Conservation (phyloP, 2,113 vertebrate genomes). For the Crotalus helleri region DNA sequence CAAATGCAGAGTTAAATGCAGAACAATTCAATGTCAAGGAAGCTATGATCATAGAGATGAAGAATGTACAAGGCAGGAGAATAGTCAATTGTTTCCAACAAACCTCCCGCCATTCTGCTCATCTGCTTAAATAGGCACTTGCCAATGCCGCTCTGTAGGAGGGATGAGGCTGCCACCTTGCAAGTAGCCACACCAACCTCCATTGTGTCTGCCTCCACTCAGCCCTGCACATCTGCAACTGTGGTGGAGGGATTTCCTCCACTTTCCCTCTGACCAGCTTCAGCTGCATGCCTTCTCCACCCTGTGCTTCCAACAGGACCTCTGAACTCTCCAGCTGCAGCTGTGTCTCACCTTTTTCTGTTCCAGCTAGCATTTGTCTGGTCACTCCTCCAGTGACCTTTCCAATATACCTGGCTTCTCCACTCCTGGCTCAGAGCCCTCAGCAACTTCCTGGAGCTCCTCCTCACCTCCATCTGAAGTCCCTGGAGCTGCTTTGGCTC, state of each 20-base stretch:
- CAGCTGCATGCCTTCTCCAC: background rate
- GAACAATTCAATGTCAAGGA: background rate
- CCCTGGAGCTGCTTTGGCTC: background rate
- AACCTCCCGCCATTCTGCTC: background rate
- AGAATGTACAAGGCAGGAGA: background rate
- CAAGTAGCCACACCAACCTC: background rate
- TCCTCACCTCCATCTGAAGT: background rate
- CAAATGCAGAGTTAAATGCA: background rate
- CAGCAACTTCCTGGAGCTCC: background rate
- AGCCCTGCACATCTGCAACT: background rate
- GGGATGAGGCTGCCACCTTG: background rate
- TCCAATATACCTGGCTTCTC: background rate
- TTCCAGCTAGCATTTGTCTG: background rate
- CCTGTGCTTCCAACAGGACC: background rate
- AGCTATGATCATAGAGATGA: background rate
- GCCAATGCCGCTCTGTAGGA: background rate
- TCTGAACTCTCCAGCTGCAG: background rate
- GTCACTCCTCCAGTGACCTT: background rate
- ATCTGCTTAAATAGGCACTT: background rate
- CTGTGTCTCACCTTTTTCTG: background rate
- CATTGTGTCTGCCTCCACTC: too few species aligned
- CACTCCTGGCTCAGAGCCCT: background rate
- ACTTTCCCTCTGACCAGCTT: background rate
- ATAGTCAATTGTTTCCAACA: background rate
- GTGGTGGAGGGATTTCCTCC: background rate